Percentiles rank a stretch among this genome's conserved stretches.
Evolutionary conservation across 2,797 vertebrate genomes (phyloP).

Genomic region (Cheirogaleus major): DNA sequence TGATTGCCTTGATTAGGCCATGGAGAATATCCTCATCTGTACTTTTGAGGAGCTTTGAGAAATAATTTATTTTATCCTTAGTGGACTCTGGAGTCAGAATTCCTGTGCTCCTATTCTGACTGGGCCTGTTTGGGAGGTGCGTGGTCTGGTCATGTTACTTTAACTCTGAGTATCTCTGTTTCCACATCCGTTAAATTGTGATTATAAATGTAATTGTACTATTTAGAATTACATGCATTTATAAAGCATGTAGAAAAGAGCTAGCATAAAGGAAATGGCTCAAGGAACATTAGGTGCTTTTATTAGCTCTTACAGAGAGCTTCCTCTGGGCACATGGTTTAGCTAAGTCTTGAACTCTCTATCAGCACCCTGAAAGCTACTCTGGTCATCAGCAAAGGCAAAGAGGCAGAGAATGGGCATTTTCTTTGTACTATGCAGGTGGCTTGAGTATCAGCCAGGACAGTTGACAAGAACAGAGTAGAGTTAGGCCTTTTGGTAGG

Average conservation of each 20-base stretch:
- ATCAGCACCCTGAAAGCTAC: neutral
- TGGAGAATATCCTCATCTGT: neutral
- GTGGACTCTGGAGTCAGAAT: neutral
- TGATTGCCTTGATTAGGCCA: neutral
- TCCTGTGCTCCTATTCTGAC: neutral
- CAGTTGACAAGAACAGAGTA: neutral
- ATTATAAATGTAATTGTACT: neutral
- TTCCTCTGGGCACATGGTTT: neutral
- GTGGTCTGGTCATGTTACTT: neutral
- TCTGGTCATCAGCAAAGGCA: neutral
- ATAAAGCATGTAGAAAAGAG: neutral
- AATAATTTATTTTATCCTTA: neutral
- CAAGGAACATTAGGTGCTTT: neutral
- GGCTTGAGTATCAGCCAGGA: too few relatives aligned
- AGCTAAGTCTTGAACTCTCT: neutral
- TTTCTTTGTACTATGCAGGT: neutral
- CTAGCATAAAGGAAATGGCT: neutral
- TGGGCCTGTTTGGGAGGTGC: neutral
- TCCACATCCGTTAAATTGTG: neutral
- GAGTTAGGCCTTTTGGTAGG: neutral
- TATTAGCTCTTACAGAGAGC: neutral
- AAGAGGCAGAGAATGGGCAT: neutral
- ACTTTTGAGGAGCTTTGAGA: neutral
- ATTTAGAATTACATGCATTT: neutral
- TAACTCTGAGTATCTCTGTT: neutral